Evolutionary conservation across 2,797 vertebrate genomes (phyloP).

Genomic region (Anabas testudineus): DNA sequence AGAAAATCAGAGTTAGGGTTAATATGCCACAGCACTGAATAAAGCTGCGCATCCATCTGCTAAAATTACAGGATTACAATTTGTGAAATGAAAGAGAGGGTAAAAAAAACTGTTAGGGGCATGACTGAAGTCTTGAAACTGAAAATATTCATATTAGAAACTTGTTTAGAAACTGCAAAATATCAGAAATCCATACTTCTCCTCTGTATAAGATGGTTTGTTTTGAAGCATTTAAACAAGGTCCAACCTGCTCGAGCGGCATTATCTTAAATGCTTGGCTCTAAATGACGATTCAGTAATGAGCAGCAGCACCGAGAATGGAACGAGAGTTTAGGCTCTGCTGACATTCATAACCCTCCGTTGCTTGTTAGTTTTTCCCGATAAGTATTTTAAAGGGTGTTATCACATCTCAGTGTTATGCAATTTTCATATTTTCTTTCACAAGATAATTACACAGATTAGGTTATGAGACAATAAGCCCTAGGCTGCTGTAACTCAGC

Average conservation of each 20-base stretch:
- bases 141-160: conserved; percentile 34
- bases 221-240: conserved; percentile 48
- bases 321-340: conserved; percentile 34
- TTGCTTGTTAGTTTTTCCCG: conserved; percentile 53
- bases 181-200: conserved; percentile 17
- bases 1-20: conserved; percentile 49
- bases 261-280: conserved; percentile 41
- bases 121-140: conserved; percentile 23
- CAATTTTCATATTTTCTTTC: conserved; percentile 62
- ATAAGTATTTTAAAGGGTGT: conserved; percentile 58
- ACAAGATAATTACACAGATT: conserved; percentile 63
- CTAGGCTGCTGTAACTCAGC: conserved; percentile 21
- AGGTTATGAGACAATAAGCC: conserved; percentile 45
- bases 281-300: conserved; percentile 57
- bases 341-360: conserved; percentile 45
- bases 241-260: conserved; percentile 40
- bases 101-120: conserved; percentile 16
- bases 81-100: conserved; percentile 45
- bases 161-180: conserved; percentile 15
- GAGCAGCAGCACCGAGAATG: conserved; percentile 46
- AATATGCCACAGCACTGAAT: conserved; percentile 43
- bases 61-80: conserved; percentile 61
- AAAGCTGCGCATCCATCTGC: conserved; percentile 44
- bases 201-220: conserved; percentile 31
- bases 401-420: conserved; percentile 41